Evolutionary conservation across 1,140 invertebrate genomes (phyloP).

Genomic region (Drosophila kohkoa): DNA sequence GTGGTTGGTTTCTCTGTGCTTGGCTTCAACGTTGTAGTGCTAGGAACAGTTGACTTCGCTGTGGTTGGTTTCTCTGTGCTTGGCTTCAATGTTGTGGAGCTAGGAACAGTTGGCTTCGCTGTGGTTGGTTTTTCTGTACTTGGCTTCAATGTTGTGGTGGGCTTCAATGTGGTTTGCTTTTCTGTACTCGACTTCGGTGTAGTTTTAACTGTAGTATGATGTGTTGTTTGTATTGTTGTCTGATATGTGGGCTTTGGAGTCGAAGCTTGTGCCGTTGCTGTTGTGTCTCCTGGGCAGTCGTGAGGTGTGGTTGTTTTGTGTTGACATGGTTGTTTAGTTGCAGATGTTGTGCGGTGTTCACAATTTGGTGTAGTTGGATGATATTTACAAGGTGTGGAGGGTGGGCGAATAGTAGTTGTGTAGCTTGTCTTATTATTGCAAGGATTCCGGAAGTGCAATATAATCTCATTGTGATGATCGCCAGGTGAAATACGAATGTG

Average conservation of each 20-base stretch:
- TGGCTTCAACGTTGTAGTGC: no score
- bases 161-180: background rate
- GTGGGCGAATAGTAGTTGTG: conserved; percentile 52
- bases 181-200: background rate
- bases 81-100: no score
- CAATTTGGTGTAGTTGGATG: conserved; percentile 55
- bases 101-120: no score
- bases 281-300: conserved; percentile 12
- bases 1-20: background rate
- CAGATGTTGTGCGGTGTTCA: conserved; percentile 32
- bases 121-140: background rate
- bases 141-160: background rate
- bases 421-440: conserved; percentile 66
- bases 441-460: conserved; percentile 66
- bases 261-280: conserved; percentile 21
- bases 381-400: conserved; percentile 43
- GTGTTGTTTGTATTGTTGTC: conserved; percentile 32
- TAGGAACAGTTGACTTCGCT: no score
- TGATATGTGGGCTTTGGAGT: conserved; percentile 30
- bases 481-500: conserved; percentile 65
- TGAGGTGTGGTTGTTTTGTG: conserved; percentile 7
- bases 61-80: no score
- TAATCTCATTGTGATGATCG: conserved; percentile 58
- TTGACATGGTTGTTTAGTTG: conserved; percentile 13
- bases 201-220: conserved; percentile 18